These are phyloP conservation scores for Zingel zingel DNA, from an alignment of 2,113 vertebrate genomes.

Conservation along the genomic window DNA sequence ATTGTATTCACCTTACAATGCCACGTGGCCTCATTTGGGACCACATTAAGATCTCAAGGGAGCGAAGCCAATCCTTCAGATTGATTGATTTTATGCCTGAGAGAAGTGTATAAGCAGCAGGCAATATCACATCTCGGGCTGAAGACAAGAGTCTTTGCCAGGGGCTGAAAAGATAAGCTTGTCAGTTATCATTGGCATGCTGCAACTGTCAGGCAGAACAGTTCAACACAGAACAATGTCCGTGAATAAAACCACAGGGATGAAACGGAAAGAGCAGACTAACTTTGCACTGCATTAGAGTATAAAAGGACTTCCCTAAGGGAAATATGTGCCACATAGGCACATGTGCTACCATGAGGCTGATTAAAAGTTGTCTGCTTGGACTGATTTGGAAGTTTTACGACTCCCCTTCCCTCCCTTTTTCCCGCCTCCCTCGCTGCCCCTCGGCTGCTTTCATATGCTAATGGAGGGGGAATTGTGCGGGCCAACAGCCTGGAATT, in stretches of 20 bases:
- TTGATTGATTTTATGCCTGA: slow-evolving; percentile 38
- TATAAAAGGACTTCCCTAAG: not conserved
- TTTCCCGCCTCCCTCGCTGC: slow-evolving; percentile 62
- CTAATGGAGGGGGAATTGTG: slow-evolving; percentile 74
- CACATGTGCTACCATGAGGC: slow-evolving; percentile 36
- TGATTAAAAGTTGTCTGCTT: slow-evolving; percentile 44
- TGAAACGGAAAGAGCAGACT: not conserved
- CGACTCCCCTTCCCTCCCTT: slow-evolving; percentile 49
- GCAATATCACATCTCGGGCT: not conserved
- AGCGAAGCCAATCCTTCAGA: slow-evolving; percentile 30
- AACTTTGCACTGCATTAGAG: not conserved
- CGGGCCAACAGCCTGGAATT: slow-evolving; percentile 75
- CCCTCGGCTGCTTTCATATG: slow-evolving; percentile 78
- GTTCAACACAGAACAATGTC: not conserved
- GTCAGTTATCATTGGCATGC: slow-evolving; percentile 1
- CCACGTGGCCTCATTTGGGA: not conserved
- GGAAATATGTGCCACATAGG: slow-evolving; percentile 27
- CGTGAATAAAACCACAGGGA: slow-evolving; percentile 5
- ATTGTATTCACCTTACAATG: not conserved
- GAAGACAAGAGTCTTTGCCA: not conserved
- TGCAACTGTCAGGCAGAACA: slow-evolving; percentile 11
- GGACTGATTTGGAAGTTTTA: slow-evolving; percentile 68
- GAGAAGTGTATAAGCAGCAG: not conserved
- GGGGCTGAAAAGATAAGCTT: not conserved
- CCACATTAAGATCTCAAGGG: slow-evolving; percentile 27